Conservation (phyloP, 2,113 vertebrate species). For the Irena cyanogastra region DNA sequence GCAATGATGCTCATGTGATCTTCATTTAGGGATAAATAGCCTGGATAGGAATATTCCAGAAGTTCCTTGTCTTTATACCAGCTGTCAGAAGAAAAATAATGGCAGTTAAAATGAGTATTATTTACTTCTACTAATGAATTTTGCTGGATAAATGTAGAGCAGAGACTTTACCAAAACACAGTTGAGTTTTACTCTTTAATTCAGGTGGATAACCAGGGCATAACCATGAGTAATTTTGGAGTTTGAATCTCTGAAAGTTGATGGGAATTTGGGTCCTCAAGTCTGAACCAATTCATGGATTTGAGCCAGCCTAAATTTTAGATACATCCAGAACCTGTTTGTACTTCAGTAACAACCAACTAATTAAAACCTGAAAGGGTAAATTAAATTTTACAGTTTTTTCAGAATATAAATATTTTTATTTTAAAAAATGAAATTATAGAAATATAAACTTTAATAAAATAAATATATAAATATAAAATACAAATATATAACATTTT, state of each 20-base stretch:
- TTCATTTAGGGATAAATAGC: constrained; percentile 87
- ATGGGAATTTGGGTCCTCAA: neutral
- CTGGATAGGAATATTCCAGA: constrained; percentile 89
- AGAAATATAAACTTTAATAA: neutral
- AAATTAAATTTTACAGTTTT: neutral
- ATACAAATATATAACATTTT: neutral
- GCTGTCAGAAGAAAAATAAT: constrained; percentile 60
- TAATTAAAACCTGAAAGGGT: neutral
- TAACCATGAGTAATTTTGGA: neutral
- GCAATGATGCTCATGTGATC: constrained; percentile 93
- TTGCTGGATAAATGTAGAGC: neutral
- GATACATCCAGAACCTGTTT: neutral
- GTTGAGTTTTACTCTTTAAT: neutral
- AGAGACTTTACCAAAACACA: neutral
- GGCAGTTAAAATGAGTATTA: neutral
- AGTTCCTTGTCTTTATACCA: constrained; percentile 97
- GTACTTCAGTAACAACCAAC: neutral
- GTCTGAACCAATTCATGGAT: neutral
- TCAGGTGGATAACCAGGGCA: neutral
- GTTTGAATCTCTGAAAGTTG: neutral
- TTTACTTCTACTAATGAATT: neutral
- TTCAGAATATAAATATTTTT: neutral
- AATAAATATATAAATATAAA: neutral
- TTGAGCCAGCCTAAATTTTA: neutral
- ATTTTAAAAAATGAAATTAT: neutral